Base-by-base conservation (phyloP, 2,888 invertebrate species). In the Elmis aenea region DNA sequence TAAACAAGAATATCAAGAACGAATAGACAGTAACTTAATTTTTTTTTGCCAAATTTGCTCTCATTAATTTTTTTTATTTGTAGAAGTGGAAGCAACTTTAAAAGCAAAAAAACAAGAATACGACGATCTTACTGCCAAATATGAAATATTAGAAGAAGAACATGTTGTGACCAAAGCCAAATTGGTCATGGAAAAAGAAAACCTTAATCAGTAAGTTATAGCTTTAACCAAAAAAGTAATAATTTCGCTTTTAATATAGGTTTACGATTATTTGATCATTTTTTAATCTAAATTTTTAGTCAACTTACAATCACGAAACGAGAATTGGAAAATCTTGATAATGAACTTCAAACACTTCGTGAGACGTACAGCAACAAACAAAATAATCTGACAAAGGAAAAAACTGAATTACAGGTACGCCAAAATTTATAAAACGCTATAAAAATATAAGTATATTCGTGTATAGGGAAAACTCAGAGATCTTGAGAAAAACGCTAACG, bases 121-220 rank as follows among this genome's bases (percentile, higher is more conserved):
- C 59, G 83, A 85, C 27, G 86, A 87, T 52, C 69, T 92, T 33
- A 88, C 85, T 15, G 75, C 78, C 10, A 88, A 86, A 64, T 89
- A 88, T 66, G 90, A 89, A 63, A 75, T 83, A 42, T 66, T 92
- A 20, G 85, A 86, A 60, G 89, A 90, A 61, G 89, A 90, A 57
- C 86, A 87, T 50, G 85, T 89, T 1, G 77, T 86, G 0, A 83
- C 84, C 42, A 89, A 88, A 67, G 83, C 87, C 4, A 81, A 86
- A 60, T 69, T 89, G 2, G 84, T 85, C 3, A 83, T 81, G 35
- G 87, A 91, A 61, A 91, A 87, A 58, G 85, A 89, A 67, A 77
- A 80, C 52, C 71, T 88, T 8, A 82, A 84, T 64, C 76, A 75
- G 84, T 83, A 67, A 57, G 58, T 42, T 33, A 4, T 13, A 23